These are phyloP conservation scores for Microtus richardsoni DNA, from an alignment of 2,113 vertebrate genomes.

Conservation along the genomic window DNA sequence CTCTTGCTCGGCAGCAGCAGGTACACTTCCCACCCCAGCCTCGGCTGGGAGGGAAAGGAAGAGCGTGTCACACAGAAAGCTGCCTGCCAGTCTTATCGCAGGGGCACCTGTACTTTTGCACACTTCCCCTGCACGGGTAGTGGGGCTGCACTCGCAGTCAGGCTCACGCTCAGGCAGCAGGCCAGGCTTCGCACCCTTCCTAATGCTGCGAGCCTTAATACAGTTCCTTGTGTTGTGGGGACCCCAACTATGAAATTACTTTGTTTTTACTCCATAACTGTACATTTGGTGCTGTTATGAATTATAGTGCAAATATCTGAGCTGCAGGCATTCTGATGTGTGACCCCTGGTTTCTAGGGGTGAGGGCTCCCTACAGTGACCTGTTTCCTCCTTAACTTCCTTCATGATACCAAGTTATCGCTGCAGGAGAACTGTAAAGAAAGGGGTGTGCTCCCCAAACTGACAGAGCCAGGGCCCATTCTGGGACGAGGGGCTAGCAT, in stretches of 20 bases:
- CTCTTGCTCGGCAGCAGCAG: not conserved
- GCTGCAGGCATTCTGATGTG: not conserved
- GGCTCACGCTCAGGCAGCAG: not conserved
- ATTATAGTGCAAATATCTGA: not conserved
- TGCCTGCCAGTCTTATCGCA: not conserved
- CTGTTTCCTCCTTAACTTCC: not conserved
- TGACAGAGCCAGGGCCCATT: not conserved
- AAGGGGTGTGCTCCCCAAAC: not conserved
- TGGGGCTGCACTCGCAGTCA: not conserved
- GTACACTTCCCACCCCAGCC: fast-evolving
- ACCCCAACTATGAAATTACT: not conserved
- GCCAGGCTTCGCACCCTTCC: not conserved
- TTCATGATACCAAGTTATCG: not conserved
- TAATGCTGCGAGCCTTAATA: not conserved
- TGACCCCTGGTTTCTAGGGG: not conserved
- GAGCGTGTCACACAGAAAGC: fast-evolving
- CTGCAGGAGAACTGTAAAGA: not conserved
- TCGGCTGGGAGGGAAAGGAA: not conserved
- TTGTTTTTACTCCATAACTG: not conserved
- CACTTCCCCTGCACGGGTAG: not conserved
- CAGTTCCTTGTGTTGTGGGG: not conserved
- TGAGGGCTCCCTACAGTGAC: not conserved
- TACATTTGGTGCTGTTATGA: not conserved
- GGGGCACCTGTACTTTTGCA: not conserved
- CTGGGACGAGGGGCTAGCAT: not conserved